Percentiles rank a stretch among this genome's conserved stretches.
Evolutionary conservation across 2,797 vertebrate genomes (phyloP).

Genomic region (Sternarchorhynchus goeldii): DNA sequence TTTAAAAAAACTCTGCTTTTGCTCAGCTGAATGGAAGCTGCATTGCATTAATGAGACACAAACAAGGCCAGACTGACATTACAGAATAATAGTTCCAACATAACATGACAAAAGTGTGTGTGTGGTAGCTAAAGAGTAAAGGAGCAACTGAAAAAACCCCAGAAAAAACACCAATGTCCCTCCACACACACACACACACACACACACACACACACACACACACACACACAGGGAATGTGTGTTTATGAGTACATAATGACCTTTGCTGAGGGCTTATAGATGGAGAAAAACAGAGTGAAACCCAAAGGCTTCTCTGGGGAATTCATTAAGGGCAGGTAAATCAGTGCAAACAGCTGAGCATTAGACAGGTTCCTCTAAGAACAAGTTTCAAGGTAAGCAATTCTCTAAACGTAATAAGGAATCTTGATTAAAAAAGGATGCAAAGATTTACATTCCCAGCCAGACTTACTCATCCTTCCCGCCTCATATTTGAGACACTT

Average conservation of each 20-base stretch:
- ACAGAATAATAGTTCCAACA: conserved; percentile 51
- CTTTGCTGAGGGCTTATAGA: conserved; percentile 53
- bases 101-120: conserved; percentile 49
- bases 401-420: conserved; percentile 41
- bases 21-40: conserved; percentile 40
- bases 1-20: conserved; percentile 48
- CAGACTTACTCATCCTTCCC: background rate
- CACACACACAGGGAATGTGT: conserved; percentile 27
- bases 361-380: conserved; percentile 50
- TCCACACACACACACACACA: conserved; percentile 23
- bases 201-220: conserved; percentile 15
- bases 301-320: conserved; percentile 49
- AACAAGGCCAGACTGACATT: conserved; percentile 49
- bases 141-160: background rate
- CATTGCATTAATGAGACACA: conserved; percentile 52
- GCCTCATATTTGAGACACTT: background rate
- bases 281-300: conserved; percentile 53
- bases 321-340: conserved; percentile 57
- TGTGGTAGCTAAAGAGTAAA: conserved; percentile 13
- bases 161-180: background rate
- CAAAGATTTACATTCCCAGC: conserved; percentile 8
- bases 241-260: conserved; percentile 57
- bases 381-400: conserved; percentile 47
- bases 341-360: conserved; percentile 42
- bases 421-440: conserved; percentile 19